Evolutionary conservation across 2,888 invertebrate genomes (phyloP).

Genomic region (Megalurothrips usitatus): DNA sequence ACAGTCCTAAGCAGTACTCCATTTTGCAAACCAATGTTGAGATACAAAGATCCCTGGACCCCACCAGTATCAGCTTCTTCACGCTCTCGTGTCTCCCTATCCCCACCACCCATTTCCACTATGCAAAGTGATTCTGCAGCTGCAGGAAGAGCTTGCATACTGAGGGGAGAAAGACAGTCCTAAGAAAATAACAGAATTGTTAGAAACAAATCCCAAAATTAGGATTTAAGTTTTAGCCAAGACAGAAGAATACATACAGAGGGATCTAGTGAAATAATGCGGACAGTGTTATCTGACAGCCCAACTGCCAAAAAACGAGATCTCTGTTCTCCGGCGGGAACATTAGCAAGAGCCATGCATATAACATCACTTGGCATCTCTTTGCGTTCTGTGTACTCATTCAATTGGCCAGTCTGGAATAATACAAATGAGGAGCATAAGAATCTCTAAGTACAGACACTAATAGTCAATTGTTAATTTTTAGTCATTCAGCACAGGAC

Average conservation of each 20-base stretch:
- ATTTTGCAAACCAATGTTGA: conserved; percentile 97
- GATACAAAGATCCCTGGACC: conserved; percentile 70
- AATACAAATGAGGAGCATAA: conserved; percentile 35
- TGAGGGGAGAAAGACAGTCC: conserved; percentile 91
- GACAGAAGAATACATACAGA: conserved; percentile 54
- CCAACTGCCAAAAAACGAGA: conserved; percentile 96
- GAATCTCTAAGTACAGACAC: conserved; percentile 27
- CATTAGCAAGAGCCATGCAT: conserved; percentile 96
- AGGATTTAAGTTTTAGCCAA: conserved; percentile 1
- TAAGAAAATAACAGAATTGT: conserved; percentile 42
- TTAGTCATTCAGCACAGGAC: conserved; percentile 17
- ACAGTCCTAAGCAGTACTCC: conserved; percentile 91
- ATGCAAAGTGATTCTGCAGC: conserved; percentile 95
- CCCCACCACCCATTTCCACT: conserved; percentile 81
- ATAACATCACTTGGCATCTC: conserved; percentile 96
- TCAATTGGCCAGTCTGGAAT: conserved; percentile 88
- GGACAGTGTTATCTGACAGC: conserved; percentile 90
- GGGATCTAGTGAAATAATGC: conserved; percentile 96
- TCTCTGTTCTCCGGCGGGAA: conserved; percentile 90
- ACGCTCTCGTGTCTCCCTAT: conserved; percentile 49
- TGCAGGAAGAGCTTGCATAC: conserved; percentile 94
- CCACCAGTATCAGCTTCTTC: conserved; percentile 49
- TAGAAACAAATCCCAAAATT: conserved; percentile 27
- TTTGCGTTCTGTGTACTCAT: conserved; percentile 96
- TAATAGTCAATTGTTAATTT: conserved; percentile 28